Evolutionary conservation across 2,888 invertebrate genomes (phyloP).

Genomic region (Acrobasis consociella): DNA sequence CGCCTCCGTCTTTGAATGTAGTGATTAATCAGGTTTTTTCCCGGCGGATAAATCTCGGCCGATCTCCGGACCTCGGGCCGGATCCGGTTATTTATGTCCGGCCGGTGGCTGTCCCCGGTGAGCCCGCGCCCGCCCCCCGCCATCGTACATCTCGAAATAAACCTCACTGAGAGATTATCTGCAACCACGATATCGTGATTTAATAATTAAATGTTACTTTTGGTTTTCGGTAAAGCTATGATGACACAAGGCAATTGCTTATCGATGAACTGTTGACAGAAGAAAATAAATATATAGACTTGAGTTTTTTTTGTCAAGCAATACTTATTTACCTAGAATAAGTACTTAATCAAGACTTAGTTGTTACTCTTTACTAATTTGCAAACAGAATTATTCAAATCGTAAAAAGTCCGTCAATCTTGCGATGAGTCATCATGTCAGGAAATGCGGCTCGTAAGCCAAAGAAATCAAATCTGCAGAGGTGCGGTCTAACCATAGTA

Average conservation of each 20-base stretch:
- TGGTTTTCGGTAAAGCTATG: too few species aligned
- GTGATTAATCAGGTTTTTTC: constrained; percentile 73
- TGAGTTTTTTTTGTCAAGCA: too few species aligned
- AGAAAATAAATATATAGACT: too few species aligned
- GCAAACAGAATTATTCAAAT: neutral
- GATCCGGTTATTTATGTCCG: constrained; percentile 51
- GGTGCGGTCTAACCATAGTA: constrained; percentile 8
- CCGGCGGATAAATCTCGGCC: constrained; percentile 55
- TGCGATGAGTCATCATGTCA: constrained; percentile 15
- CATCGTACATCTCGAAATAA: constrained; percentile 20
- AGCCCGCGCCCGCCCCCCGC: constrained; percentile 11
- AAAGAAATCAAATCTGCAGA: constrained; percentile 20
- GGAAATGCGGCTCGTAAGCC: constrained; percentile 13
- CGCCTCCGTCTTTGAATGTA: constrained; percentile 65
- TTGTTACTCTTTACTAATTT: too few species aligned
- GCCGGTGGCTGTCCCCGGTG: constrained; percentile 25
- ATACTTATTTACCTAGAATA: too few species aligned
- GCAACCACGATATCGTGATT: too few species aligned
- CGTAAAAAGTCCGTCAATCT: neutral
- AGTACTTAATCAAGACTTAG: too few species aligned
- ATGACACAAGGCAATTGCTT: too few species aligned
- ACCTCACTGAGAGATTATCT: neutral
- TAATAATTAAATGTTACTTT: too few species aligned
- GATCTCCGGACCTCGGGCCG: constrained; percentile 34
- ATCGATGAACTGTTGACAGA: too few species aligned